Percentiles rank a stretch among this genome's conserved stretches.
These are phyloP conservation scores for Rotaria macrura DNA, from an alignment of 2,888 invertebrate species.

Conservation along the genomic window DNA sequence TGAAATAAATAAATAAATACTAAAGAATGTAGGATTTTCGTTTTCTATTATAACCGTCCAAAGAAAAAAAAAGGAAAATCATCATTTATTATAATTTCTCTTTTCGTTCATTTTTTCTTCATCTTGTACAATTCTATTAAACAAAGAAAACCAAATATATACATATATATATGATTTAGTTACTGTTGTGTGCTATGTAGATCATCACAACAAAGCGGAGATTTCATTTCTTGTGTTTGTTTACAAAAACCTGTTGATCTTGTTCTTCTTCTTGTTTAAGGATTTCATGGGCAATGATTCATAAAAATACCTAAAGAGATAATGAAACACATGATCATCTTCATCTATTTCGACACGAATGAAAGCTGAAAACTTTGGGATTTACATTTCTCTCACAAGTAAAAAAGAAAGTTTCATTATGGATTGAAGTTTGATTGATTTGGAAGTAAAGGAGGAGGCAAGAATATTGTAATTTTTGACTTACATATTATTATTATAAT, in stretches of 20 bases:
- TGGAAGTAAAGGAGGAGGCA: not conserved
- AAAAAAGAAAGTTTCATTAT: not conserved
- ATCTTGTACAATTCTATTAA: not conserved
- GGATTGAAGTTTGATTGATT: not conserved
- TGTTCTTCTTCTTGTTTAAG: not conserved
- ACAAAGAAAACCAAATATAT: not conserved
- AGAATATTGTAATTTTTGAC: not conserved
- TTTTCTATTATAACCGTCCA: not conserved
- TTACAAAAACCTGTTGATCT: not conserved
- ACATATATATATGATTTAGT: not conserved
- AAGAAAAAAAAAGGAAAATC: not conserved
- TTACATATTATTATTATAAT: not conserved
- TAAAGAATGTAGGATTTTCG: not conserved
- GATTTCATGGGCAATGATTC: not conserved
- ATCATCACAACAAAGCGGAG: not conserved
- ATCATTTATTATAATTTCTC: not conserved
- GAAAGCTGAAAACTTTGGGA: not conserved
- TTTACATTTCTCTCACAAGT: not conserved
- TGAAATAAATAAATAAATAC: not conserved
- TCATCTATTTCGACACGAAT: not conserved
- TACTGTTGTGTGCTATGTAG: not conserved
- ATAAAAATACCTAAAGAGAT: not conserved
- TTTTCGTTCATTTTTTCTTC: slow-evolving; percentile 3
- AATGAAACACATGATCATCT: not conserved
- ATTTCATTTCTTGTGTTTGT: not conserved